A percentile compares a stretch with the other conserved stretches of the same genome.
phyloP scores from a whole-genome alignment of 2,113 vertebrate genomes.

The Riparia riparia region DNA sequence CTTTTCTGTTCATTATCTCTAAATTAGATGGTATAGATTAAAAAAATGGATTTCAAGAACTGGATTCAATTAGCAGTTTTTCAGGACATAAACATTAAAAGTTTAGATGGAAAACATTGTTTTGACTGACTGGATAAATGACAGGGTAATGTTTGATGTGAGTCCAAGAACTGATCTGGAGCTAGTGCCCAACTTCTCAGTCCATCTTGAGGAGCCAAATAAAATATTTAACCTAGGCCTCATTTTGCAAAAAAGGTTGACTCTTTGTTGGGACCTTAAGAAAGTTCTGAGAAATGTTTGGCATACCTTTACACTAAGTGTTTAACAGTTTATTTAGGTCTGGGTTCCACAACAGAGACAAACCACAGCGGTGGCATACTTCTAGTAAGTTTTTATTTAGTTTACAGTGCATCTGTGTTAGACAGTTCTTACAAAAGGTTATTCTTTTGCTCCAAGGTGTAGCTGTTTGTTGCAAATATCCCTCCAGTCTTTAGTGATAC shows the following conservation, averaged over 20 bases:
- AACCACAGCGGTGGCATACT: slow-evolving; percentile 45
- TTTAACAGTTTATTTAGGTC: slow-evolving; percentile 80
- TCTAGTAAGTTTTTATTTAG: slow-evolving; percentile 61
- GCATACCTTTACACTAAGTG: slow-evolving; percentile 82
- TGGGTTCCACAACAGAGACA: slow-evolving; percentile 71
- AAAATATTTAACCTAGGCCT: slow-evolving; percentile 87
- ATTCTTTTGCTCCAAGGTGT: slow-evolving; percentile 24
- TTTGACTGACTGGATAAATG: slow-evolving; percentile 88
- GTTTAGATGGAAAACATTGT: slow-evolving; percentile 85
- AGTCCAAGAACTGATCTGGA: slow-evolving; percentile 83
- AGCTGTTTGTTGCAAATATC: neutral
- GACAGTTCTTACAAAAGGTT: slow-evolving; percentile 18
- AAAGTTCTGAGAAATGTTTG: slow-evolving; percentile 80
- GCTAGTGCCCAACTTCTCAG: slow-evolving; percentile 79
- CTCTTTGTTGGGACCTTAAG: slow-evolving; percentile 81
- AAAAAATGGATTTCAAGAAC: slow-evolving; percentile 74
- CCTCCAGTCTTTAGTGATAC: neutral
- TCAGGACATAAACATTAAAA: slow-evolving; percentile 82
- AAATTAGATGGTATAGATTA: slow-evolving; percentile 75
- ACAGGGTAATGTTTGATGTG: slow-evolving; percentile 85
- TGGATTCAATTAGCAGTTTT: slow-evolving; percentile 85
- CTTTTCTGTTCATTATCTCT: slow-evolving; percentile 71
- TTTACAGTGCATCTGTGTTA: slow-evolving; percentile 39
- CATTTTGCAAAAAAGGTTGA: slow-evolving; percentile 78
- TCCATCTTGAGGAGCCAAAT: slow-evolving; percentile 83